phyloP scores from a whole-genome alignment of 2,113 vertebrate species.

The Rissa tridactyla region DNA sequence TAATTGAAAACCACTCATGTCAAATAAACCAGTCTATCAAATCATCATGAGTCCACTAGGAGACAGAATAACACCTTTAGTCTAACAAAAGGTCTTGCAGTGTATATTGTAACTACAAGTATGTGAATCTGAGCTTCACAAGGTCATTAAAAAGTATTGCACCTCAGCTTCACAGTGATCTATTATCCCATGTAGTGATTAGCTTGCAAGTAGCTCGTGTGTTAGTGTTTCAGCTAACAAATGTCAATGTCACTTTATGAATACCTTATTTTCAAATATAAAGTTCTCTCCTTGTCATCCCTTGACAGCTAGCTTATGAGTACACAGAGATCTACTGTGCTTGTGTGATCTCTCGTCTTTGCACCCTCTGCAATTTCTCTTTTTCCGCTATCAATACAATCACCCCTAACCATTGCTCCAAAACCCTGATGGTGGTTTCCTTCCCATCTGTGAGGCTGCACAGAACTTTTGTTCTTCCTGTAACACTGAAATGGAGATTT shows the following conservation, averaged over 20 bases:
- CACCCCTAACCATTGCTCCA: background rate
- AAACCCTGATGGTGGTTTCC: background rate
- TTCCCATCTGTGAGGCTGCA: background rate
- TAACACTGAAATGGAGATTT: background rate
- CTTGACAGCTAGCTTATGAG: background rate
- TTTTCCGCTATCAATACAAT: background rate
- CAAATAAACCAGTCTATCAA: slow-evolving; percentile 38
- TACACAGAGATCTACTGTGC: background rate
- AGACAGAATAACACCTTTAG: background rate
- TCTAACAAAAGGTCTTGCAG: background rate
- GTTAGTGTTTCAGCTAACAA: background rate
- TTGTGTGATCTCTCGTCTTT: background rate
- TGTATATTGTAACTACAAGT: background rate
- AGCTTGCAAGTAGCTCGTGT: background rate
- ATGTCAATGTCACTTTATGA: slow-evolving; percentile 22
- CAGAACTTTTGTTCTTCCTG: background rate
- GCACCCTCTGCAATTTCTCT: background rate
- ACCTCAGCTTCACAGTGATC: background rate
- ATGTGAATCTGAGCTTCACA: background rate
- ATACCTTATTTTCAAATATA: background rate
- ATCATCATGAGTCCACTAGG: slow-evolving; percentile 24
- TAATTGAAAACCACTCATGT: slow-evolving; percentile 28
- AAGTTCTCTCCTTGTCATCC: background rate
- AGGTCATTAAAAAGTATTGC: background rate
- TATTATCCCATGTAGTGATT: background rate